Percentiles rank a stretch among this genome's conserved stretches.
phyloP scores from a whole-genome alignment of 1,140 invertebrate genomes.

The Venustaconcha ellipsiformis region DNA sequence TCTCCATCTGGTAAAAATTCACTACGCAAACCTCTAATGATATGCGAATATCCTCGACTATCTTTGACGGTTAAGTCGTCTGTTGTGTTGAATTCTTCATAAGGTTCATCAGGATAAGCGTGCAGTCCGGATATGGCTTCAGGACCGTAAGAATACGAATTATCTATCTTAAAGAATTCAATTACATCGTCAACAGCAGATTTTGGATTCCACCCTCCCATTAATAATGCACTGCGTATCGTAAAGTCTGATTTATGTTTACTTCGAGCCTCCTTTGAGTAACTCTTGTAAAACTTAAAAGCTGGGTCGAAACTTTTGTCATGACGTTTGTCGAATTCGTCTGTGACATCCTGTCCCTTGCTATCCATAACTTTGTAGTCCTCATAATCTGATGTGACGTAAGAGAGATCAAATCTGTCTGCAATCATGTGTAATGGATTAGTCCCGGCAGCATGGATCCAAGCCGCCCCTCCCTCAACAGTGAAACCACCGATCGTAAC shows the following conservation, averaged over 20 bases:
- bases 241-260: conserved; percentile 8
- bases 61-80: conserved; percentile 20
- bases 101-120: background rate
- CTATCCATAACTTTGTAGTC: no score
- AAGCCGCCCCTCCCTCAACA: conserved; percentile 22
- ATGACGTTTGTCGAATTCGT: no score
- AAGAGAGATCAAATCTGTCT: conserved; percentile 1
- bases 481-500: conserved; percentile 2
- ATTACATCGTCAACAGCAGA: conserved; percentile 15
- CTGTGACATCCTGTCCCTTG: no score
- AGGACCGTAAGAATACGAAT: conserved; percentile 5
- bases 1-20: conserved; percentile 6
- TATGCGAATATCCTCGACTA: background rate
- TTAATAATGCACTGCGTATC: conserved; percentile 3
- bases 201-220: conserved; percentile 10
- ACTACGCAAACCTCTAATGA: conserved; percentile 4
- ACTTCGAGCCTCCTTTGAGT: no score
- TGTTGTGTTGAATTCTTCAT: conserved; percentile 8
- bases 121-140: conserved; percentile 3
- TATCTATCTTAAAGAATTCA: conserved; percentile 13
- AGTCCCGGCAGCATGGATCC: conserved; percentile 25
- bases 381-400: no score
- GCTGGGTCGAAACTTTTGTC: no score
- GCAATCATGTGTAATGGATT: conserved; percentile 20
- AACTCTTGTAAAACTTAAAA: no score